Conservation (phyloP, 1,140 invertebrate species). For the Cyclargus thomasi region DNA sequence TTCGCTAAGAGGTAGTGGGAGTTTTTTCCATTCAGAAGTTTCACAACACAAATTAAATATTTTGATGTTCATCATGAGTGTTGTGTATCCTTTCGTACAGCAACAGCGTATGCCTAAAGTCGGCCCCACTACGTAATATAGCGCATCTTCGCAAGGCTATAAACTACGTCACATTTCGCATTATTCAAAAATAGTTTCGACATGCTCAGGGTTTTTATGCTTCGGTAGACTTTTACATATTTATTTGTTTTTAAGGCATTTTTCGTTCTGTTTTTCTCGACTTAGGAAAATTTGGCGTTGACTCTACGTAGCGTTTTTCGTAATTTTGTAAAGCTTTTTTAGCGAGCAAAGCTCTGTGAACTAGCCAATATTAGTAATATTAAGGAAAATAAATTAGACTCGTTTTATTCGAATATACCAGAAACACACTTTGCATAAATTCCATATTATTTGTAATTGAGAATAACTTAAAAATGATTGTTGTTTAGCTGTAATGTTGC, state of each 20-base stretch:
- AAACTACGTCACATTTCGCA: slow-evolving; percentile 59
- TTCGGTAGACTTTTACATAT: slow-evolving; percentile 43
- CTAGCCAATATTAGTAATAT: too few relatives aligned
- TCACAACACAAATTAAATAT: too few relatives aligned
- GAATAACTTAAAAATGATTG: too few relatives aligned
- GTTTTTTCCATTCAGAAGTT: too few relatives aligned
- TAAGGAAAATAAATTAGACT: too few relatives aligned
- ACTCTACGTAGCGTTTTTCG: too few relatives aligned
- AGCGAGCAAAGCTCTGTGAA: not conserved
- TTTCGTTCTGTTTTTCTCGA: slow-evolving; percentile 14
- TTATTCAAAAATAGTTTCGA: slow-evolving; percentile 65
- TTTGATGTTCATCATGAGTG: too few relatives aligned
- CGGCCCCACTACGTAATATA: slow-evolving; percentile 46
- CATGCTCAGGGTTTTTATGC: slow-evolving; percentile 54
- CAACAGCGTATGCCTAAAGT: not conserved
- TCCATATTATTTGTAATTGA: too few relatives aligned
- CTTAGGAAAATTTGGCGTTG: not conserved
- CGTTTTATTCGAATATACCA: too few relatives aligned
- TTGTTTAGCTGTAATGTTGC: too few relatives aligned
- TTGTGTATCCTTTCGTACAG: not conserved
- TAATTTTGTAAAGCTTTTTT: not conserved
- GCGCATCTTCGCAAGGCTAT: slow-evolving; percentile 60
- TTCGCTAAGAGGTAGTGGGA: too few relatives aligned
- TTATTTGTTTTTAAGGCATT: slow-evolving; percentile 38
- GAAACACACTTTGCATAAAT: too few relatives aligned